These are phyloP conservation scores for Troglohyphantes excavatus DNA, from an alignment of 2,888 invertebrate genomes.

Conservation along the genomic window DNA sequence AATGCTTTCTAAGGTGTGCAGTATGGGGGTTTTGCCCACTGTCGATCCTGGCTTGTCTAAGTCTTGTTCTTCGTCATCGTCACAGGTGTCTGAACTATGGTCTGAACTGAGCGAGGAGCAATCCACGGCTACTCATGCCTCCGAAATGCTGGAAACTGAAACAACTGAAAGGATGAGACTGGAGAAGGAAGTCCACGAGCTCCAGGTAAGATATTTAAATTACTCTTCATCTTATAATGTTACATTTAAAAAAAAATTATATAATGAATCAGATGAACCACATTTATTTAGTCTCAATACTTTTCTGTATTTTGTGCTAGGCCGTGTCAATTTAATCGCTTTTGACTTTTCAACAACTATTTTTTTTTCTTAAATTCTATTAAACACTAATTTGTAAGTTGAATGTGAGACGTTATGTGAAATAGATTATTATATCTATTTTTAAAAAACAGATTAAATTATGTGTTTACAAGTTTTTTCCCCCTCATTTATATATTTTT, in stretches of 20 bases:
- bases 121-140: slow-evolving; percentile 92
- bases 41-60: slow-evolving; percentile 41
- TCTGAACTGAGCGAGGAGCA: slow-evolving; percentile 96
- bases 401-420: too few relatives aligned
- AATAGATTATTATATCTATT: too few relatives aligned
- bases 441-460: too few relatives aligned
- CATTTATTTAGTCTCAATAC: too few relatives aligned
- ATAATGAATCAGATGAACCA: too few relatives aligned
- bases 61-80: slow-evolving; percentile 80
- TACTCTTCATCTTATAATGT: slow-evolving; percentile 20
- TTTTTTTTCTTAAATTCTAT: too few relatives aligned
- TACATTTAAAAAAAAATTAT: background rate
- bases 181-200: slow-evolving; percentile 93
- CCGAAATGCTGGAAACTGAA: slow-evolving; percentile 95
- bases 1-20: slow-evolving; percentile 74
- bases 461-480: too few relatives aligned
- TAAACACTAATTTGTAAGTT: too few relatives aligned
- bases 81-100: slow-evolving; percentile 94
- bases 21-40: slow-evolving; percentile 66
- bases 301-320: too few relatives aligned
- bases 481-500: too few relatives aligned
- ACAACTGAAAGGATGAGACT: slow-evolving; percentile 92
- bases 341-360: too few relatives aligned
- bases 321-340: too few relatives aligned
- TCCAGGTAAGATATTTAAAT: slow-evolving; percentile 84